Evolutionary conservation across 2,888 invertebrate genomes (phyloP), one percentile per base, ranked within the genome.

Genomic region (Petrophora chlorosata): DNA sequence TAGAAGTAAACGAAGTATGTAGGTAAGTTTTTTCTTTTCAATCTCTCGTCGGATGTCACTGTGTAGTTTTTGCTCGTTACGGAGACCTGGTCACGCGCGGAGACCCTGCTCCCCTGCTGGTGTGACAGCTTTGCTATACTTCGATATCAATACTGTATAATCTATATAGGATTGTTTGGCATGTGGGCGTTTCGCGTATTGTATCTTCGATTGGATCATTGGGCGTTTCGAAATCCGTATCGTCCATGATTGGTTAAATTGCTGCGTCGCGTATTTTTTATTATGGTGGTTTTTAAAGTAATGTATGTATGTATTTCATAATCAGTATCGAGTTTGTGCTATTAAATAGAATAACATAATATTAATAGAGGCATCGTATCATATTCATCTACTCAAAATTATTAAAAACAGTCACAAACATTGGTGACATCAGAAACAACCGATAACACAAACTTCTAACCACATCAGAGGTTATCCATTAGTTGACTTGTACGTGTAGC

Each of bases 1-100:
- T 33, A 34, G 41, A 52, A 39, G 59, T 48, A 49, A 56, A 55
- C n/a, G 12, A 22, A 32, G 42, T 54, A 45, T 29, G 44, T 56
- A 53, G 47, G 43, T 49, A 48, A 33, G 15, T 40, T 67, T 69
- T 75, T 76, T 82, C 76, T 79, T 77, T 76, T 70, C 61, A 58
- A 48, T 62, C 63, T 53, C 36, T 59, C 66, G 63, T 75, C 69
- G 75, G 74, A 76, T 82, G 82, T 80, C 77, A 79, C 73, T 74
- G 71, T 60, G 59, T 56, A 73, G 77, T 86, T 88, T 88, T 88
- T 88, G 86, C 86, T 87, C 82, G 85, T 85, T 85, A 85, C 78
- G 47, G 62, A 70, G 79, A 73, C 67, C 75, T 80, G 76, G 82
- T 87, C 85, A 86, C 85, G 82, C 72, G 70, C 73, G 67, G 61